Evolutionary conservation across 2,113 vertebrate genomes (phyloP).

Genomic region (Furnarius figulus): DNA sequence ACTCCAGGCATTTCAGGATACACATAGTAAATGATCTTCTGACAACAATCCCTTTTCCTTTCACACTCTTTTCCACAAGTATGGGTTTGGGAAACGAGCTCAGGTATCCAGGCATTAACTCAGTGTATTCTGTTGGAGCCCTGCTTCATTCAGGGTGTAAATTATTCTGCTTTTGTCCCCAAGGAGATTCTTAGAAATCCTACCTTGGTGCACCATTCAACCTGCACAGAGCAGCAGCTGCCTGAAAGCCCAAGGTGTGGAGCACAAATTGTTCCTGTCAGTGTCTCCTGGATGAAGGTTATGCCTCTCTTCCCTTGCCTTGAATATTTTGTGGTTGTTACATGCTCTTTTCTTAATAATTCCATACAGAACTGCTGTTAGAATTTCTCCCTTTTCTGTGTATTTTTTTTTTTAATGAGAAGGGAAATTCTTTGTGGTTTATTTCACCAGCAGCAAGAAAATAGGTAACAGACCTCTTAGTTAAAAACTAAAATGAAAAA

Average conservation of each 20-base stretch:
- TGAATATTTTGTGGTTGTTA: not conserved
- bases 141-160: not conserved
- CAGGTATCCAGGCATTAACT: not conserved
- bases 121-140: not conserved
- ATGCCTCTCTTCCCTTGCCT: not conserved
- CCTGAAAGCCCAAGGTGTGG: not conserved
- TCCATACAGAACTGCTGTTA: not conserved
- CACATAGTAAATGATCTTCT: not conserved
- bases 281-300: not conserved
- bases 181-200: not conserved
- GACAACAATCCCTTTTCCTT: not conserved
- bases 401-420: not conserved
- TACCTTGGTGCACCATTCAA: not conserved
- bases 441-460: not conserved
- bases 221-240: not conserved
- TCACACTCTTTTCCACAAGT: not conserved
- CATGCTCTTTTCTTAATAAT: not conserved
- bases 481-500: not conserved
- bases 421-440: not conserved
- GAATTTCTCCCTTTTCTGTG: not conserved
- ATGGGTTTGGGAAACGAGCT: not conserved
- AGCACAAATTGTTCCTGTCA: not conserved
- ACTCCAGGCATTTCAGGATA: not conserved
- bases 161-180: not conserved
- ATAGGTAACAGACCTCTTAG: not conserved